These are phyloP conservation scores for Euschistus heros DNA, from an alignment of 1,140 invertebrate genomes.

Conservation along the genomic window DNA sequence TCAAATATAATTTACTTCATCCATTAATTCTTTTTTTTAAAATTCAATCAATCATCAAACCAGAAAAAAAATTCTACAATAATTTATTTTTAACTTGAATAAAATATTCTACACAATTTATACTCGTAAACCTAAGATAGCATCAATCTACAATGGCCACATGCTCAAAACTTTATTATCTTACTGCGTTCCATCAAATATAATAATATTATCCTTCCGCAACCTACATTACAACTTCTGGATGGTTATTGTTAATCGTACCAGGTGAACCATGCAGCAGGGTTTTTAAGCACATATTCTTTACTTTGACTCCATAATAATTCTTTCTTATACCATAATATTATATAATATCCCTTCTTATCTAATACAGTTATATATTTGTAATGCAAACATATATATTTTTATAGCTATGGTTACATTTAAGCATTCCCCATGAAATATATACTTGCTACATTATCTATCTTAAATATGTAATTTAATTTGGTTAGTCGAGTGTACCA, in stretches of 20 bases:
- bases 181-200: neutral
- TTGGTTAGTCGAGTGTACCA: too few relatives aligned
- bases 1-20: slow-evolving; percentile 8
- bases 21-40: neutral
- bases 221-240: slow-evolving; percentile 14
- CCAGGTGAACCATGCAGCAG: slow-evolving; percentile 16
- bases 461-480: too few relatives aligned
- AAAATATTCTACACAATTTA: neutral
- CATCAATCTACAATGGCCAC: slow-evolving; percentile 8
- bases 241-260: slow-evolving; percentile 8
- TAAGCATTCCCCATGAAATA: too few relatives aligned
- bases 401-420: too few relatives aligned
- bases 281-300: slow-evolving; percentile 21
- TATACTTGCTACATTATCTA: too few relatives aligned
- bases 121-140: neutral
- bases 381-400: too few relatives aligned
- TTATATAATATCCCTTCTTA: too few relatives aligned
- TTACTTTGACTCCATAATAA: slow-evolving; percentile 20
- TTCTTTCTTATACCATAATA: too few relatives aligned
- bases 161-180: neutral
- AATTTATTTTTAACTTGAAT: neutral
- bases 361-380: too few relatives aligned
- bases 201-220: neutral
- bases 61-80: neutral
- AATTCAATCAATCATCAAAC: too few relatives aligned